Base-by-base conservation (phyloP, 1,140 invertebrate genomes). In the Oscheius sp. region DNA sequence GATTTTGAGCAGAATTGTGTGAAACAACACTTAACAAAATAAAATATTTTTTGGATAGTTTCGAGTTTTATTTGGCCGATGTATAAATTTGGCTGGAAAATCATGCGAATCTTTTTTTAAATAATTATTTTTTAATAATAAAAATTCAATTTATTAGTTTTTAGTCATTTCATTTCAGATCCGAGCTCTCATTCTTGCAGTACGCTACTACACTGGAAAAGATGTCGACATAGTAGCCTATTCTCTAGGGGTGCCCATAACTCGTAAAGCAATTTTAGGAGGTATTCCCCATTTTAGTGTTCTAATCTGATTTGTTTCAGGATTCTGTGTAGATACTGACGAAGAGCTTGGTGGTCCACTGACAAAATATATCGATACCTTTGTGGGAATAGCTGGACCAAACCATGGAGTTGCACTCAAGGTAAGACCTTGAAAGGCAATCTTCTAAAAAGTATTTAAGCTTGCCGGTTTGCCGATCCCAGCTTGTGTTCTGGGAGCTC, bases 341-440 rank as follows among this genome's bases (percentile, higher is more conserved):
- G 82, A 83, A 46, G 73, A 83, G 62, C 65, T 84, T 15, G 81
- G 81, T 1, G 68, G 66, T 20, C 79, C 79, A 20, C 65, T 82
- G 34, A 83, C 80, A 2, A 58, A 67, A 65, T 79, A 75, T 36
- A 63, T 83, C 49, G 81, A 83, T 59, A 83, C 81, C 0, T 83
- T 77, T 55, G 76, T 83, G 28, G 81, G 82, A 4, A 77, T 83
- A 23, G 81, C 81, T 15, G 81, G 81, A 0, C 81, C 81, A n/a
- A 83, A 83, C 72, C 81, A 80, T 63, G 81, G 81, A 52, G 81
- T 85, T 29, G 34, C 78, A 10, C 74, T 81, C 2, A 81, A 84
- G 73, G 38, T 73, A 7, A 13, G 49, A 20, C 49, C 0, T 18
- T 28, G 28, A n/a, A 66, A 46, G 15, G 13, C 18, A 15, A 31